A percentile compares a stretch with the other conserved stretches of the same genome.
Conservation (phyloP, 2,888 invertebrate genomes). For the Andrena chrysosceles region DNA sequence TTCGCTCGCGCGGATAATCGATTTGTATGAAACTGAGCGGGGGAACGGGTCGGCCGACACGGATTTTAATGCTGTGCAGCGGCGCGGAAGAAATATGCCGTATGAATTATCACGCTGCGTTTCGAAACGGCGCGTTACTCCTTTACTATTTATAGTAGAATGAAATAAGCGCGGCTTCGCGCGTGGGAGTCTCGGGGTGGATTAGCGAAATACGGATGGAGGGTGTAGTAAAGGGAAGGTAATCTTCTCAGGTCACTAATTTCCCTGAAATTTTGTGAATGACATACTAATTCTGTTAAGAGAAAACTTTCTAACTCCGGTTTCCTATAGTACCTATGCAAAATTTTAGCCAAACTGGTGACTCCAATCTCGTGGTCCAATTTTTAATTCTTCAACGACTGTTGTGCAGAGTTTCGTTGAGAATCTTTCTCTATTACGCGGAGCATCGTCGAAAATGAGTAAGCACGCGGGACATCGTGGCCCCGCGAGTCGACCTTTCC, state of each 20-base stretch:
- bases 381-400: background rate
- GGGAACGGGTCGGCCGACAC: background rate
- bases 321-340: too few relatives aligned
- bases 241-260: too few relatives aligned
- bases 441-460: background rate
- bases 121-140: conserved; percentile 55
- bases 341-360: too few relatives aligned
- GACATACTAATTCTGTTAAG: too few relatives aligned
- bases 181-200: conserved; percentile 13
- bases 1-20: conserved; percentile 42
- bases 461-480: background rate
- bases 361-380: too few relatives aligned
- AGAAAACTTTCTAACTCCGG: too few relatives aligned
- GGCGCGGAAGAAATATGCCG: conserved; percentile 60
- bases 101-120: conserved; percentile 57
- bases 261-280: too few relatives aligned
- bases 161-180: background rate
- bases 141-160: conserved; percentile 56
- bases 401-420: background rate
- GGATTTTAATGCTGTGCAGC: conserved; percentile 57
- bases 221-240: too few relatives aligned
- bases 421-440: background rate
- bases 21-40: conserved; percentile 34
- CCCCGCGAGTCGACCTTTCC: conserved; percentile 36
- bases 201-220: too few relatives aligned